phyloP scores from a whole-genome alignment of 2,113 vertebrate species.

The Ageneiosus marmoratus region DNA sequence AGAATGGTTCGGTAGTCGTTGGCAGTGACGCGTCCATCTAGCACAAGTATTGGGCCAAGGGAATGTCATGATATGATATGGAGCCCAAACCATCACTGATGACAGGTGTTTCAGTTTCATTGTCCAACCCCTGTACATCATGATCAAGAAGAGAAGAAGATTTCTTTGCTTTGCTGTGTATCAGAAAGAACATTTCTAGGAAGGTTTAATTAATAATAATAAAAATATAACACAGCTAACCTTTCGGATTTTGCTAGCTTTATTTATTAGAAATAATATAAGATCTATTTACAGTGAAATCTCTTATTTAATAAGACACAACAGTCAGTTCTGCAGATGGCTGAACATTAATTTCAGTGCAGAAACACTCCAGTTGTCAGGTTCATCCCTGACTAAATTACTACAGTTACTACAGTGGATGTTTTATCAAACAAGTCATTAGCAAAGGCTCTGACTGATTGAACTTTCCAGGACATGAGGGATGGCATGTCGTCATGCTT shows the following conservation, averaged over 20 bases:
- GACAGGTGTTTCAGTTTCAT: too few species aligned
- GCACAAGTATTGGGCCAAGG: too few species aligned
- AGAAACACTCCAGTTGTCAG: not conserved
- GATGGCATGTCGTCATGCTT: too few species aligned
- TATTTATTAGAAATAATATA: not conserved
- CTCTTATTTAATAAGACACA: not conserved
- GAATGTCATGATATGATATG: too few species aligned
- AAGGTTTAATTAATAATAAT: not conserved
- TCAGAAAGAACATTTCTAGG: not conserved
- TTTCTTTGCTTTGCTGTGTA: not conserved
- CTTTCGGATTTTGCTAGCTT: not conserved
- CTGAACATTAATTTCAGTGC: not conserved
- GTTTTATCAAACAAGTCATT: not conserved
- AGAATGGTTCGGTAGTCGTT: too few species aligned
- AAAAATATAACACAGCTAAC: not conserved
- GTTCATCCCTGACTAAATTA: not conserved
- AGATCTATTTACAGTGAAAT: not conserved
- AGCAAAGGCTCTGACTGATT: not conserved
- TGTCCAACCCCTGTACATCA: too few species aligned
- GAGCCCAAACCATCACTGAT: too few species aligned
- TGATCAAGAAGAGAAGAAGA: not conserved
- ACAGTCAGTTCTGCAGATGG: not conserved
- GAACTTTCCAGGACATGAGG: not conserved
- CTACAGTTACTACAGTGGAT: not conserved
- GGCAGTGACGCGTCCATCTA: too few species aligned